Base-by-base conservation (phyloP, 2,888 invertebrate genomes). In the Dilophus febrilis region DNA sequence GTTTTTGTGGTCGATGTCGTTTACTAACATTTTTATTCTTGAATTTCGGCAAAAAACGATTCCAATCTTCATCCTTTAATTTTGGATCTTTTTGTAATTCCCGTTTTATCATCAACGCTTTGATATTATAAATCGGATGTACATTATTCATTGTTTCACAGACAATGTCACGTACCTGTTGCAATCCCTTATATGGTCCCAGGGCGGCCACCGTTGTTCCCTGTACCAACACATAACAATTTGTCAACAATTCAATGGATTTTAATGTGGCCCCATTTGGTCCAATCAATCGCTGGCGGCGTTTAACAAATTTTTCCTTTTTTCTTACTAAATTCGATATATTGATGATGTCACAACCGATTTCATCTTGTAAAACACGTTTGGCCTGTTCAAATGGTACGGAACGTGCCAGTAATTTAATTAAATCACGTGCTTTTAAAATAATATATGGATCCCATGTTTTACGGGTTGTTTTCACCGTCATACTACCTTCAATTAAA, bases 391-490 rank as follows among this genome's bases (percentile, higher is more conserved):
- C 97, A 51, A 82, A 90, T 0, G 97, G 95, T 2, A 99, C 97
- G 59, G 92, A 92, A 48, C 98, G 70, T 0, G 95, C 86, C 51
- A 99, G 64, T 3, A 99, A 65, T 59, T 92, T 95, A 51, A 98
- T 85, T 67, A 97, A 72, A 59, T 98, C 98, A 44, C 97, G 71
- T 0, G 94, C 91, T 66, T 97, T 97, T 22, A 99, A 71, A 34
- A 98, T 87, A 40, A 94, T 84, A 50, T 84, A 97, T 0, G 98
- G 98, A 66, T 99, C 98, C 91, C 91, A 98, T 1, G 97, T 97
- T 67, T 95, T 94, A 40, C 85, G 69, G 0, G 94, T 94, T 0
- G 98, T 98, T 58, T 71, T 73, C 0, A 99, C 98, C 1, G 80
- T 77, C 82, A 99, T 85, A 51, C 88, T 91, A 32, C 97, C 79